Percentiles rank a stretch among this genome's conserved stretches.
phyloP scores from a whole-genome alignment of 2,888 invertebrate species.

The Chironomus tentans region DNA sequence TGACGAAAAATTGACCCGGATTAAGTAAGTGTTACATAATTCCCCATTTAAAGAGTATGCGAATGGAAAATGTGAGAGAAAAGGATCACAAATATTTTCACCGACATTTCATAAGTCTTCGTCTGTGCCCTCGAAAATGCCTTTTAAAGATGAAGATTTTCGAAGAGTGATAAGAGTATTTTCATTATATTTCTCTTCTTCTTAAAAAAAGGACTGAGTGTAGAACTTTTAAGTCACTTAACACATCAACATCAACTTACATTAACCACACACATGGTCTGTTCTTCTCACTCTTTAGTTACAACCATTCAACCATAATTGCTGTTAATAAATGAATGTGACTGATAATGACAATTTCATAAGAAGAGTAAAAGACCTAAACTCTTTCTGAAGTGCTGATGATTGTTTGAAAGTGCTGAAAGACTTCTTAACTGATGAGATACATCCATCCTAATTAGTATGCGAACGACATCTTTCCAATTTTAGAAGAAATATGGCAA shows the following conservation, averaged over 20 bases:
- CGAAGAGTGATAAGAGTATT: neutral
- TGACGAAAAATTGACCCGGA: conserved; percentile 10
- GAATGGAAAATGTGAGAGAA: neutral
- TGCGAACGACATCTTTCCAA: conserved; percentile 2
- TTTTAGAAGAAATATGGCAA: neutral
- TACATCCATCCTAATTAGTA: neutral
- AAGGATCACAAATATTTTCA: neutral
- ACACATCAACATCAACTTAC: neutral
- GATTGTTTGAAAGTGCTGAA: too few relatives aligned
- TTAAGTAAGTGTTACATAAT: neutral
- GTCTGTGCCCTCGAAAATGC: neutral
- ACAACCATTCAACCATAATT: neutral
- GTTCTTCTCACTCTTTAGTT: too few relatives aligned
- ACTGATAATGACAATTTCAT: neutral
- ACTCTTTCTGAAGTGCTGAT: too few relatives aligned
- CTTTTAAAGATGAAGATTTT: neutral
- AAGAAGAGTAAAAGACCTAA: neutral
- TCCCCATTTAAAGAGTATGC: neutral
- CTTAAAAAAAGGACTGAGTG: neutral
- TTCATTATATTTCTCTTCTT: neutral
- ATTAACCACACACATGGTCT: neutral
- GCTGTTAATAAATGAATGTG: neutral
- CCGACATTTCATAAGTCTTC: neutral
- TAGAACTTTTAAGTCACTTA: neutral
- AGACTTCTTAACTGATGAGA: neutral